A percentile compares a stretch with the other conserved stretches of the same genome.
These are phyloP conservation scores for Saccostrea glomerata DNA, from an alignment of 1,140 invertebrate species.

Conservation along the genomic window DNA sequence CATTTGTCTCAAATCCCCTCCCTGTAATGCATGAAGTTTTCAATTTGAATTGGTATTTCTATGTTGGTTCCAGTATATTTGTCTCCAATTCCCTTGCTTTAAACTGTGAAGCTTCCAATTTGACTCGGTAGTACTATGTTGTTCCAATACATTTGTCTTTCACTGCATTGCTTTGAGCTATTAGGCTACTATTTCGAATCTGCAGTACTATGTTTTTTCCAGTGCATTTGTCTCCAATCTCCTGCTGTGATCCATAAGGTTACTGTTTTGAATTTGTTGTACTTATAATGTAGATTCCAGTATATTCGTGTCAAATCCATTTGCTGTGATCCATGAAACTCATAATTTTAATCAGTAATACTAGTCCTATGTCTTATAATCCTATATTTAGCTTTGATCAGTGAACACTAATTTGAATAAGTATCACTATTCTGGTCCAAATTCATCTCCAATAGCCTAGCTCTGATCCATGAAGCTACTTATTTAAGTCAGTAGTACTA, in stretches of 20 bases:
- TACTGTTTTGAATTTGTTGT: too few species aligned
- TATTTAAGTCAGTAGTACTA: constrained; percentile 46
- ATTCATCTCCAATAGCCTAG: constrained; percentile 49
- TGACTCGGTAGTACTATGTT: constrained; percentile 49
- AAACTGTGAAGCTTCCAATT: constrained; percentile 59
- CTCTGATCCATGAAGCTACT: constrained; percentile 45
- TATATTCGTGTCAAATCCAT: too few species aligned
- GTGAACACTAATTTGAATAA: too few species aligned
- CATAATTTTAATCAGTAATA: too few species aligned
- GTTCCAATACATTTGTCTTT: constrained; percentile 36
- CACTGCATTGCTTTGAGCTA: constrained; percentile 33
- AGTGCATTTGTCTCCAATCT: too few species aligned
- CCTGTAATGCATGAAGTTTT: too few species aligned
- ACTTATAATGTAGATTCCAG: too few species aligned
- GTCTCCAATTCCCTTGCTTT: constrained; percentile 43
- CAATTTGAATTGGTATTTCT: constrained; percentile 40
- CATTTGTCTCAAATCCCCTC: constrained; percentile 44
- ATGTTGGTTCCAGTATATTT: constrained; percentile 44
- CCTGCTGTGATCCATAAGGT: constrained; percentile 56
- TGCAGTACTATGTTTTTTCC: too few species aligned
- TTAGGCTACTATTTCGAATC: not conserved
- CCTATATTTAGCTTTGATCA: too few species aligned
- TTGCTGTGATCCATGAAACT: too few species aligned
- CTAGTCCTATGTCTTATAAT: too few species aligned
- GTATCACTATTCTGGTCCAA: too few species aligned